Evolutionary conservation across 1,140 invertebrate species (phyloP).

Genomic region (Nephila pilipes): DNA sequence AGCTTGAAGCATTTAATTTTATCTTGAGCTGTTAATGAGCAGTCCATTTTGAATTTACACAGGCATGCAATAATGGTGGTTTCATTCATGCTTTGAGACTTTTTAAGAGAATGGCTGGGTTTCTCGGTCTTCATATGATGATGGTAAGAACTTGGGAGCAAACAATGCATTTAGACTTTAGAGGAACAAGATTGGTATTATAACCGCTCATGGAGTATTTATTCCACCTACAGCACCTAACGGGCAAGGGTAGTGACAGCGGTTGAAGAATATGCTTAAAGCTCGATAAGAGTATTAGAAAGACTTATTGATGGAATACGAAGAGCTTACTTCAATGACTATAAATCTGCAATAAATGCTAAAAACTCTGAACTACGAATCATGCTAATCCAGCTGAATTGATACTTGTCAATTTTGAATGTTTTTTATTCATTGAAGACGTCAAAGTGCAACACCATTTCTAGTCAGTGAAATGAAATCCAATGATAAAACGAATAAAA

Average conservation of each 20-base stretch:
- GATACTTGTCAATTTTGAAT: not conserved
- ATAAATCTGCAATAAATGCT: constrained; percentile 6
- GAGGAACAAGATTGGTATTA: constrained; percentile 24
- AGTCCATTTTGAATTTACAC: constrained; percentile 81
- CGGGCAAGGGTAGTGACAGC: not conserved
- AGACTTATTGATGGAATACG: not conserved
- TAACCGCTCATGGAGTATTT: constrained; percentile 31
- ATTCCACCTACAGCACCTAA: constrained; percentile 29
- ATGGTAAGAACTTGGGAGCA: constrained; percentile 79
- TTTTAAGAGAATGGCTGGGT: constrained; percentile 80
- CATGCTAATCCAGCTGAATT: constrained; percentile 4
- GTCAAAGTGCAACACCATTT: not conserved
- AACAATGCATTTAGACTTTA: constrained; percentile 26
- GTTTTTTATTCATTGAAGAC: not conserved
- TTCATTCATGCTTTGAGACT: constrained; percentile 79
- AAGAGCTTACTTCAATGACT: constrained; percentile 44
- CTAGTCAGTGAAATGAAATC: constrained; percentile 22
- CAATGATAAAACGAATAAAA: not conserved
- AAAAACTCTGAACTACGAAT: not conserved
- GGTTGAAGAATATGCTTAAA: constrained; percentile 16
- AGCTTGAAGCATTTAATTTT: no score
- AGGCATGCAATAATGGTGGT: constrained; percentile 78
- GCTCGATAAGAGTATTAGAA: not conserved
- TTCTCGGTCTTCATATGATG: constrained; percentile 79
- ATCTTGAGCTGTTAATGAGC: no score